Conservation (phyloP, 2,797 vertebrate genomes). For the Tapera naevia region DNA sequence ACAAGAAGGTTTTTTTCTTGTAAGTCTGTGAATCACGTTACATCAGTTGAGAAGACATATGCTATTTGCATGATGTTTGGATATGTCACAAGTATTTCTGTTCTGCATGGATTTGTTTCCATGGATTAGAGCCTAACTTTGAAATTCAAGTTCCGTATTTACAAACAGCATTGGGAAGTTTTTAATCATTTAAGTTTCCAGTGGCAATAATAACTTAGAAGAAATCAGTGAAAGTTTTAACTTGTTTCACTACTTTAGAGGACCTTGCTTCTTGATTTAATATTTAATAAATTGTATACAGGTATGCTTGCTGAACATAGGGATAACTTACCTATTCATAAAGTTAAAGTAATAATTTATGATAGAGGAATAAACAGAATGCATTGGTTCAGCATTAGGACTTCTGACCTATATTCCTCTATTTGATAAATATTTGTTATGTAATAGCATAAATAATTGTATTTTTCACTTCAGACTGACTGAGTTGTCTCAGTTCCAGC, state of each 20-base stretch:
- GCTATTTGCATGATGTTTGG: constrained; percentile 11
- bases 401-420: not conserved
- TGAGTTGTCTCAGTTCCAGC: not conserved
- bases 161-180: constrained; percentile 31
- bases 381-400: constrained; percentile 2
- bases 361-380: constrained; percentile 5
- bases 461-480: not conserved
- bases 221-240: constrained; percentile 30
- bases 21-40: not conserved
- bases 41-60: constrained; percentile 2
- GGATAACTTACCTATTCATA: not conserved
- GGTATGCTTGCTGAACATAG: not conserved
- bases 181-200: constrained; percentile 42
- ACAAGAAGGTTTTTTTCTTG: not conserved
- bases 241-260: constrained; percentile 55
- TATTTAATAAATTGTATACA: constrained; percentile 24
- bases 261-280: not conserved
- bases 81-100: constrained; percentile 24
- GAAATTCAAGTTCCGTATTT: constrained; percentile 36
- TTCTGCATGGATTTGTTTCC: not conserved
- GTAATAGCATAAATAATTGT: not conserved
- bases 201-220: constrained; percentile 61
- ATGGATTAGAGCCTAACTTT: constrained; percentile 40
- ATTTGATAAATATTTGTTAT: not conserved
- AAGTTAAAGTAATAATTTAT: constrained; percentile 43